Percentiles rank a stretch among this genome's conserved stretches.
These are phyloP conservation scores for Ericerus pela DNA, from an alignment of 1,140 invertebrate species.

Conservation along the genomic window DNA sequence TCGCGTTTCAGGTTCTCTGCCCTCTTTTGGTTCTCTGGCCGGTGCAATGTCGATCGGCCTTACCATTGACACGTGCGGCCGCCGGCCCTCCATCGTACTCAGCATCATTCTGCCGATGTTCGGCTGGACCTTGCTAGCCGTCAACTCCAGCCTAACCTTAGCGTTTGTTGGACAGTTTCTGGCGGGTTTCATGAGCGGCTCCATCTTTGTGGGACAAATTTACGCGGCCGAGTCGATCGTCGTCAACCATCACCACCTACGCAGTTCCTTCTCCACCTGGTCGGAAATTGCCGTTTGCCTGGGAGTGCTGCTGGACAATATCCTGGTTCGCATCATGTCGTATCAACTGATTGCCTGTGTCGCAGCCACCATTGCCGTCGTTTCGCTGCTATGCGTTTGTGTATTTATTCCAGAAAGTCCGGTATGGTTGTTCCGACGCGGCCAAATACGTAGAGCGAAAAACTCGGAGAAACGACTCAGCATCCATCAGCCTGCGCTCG, in stretches of 20 bases:
- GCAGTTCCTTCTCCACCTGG: conserved; percentile 19
- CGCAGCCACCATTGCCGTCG: conserved; percentile 31
- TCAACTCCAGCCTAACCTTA: conserved; percentile 22
- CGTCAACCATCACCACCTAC: conserved; percentile 31
- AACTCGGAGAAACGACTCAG: conserved; percentile 19
- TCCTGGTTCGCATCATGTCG: conserved; percentile 30
- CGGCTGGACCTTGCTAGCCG: conserved; percentile 38
- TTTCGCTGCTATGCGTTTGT: conserved; percentile 26
- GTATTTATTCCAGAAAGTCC: conserved; percentile 39
- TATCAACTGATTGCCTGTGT: conserved; percentile 35
- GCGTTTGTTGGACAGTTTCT: conserved; percentile 37
- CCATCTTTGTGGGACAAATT: conserved; percentile 18
- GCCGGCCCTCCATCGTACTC: conserved; percentile 38
- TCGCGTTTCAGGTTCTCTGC: conserved; percentile 37
- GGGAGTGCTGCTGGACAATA: conserved; percentile 20
- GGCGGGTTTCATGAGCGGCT: conserved; percentile 29
- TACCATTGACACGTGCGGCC: conserved; percentile 45
- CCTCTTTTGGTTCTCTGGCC: conserved; percentile 36
- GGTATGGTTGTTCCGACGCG: conserved; percentile 31
- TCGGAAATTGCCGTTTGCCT: conserved; percentile 26
- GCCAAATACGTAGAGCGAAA: conserved; percentile 22
- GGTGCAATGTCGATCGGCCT: conserved; percentile 37
- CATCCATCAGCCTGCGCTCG: conserved; percentile 4
- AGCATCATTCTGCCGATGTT: conserved; percentile 36
- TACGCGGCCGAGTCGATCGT: conserved; percentile 34